phyloP scores from a whole-genome alignment of 2,797 vertebrate genomes.

The Etheostoma perlongum region DNA sequence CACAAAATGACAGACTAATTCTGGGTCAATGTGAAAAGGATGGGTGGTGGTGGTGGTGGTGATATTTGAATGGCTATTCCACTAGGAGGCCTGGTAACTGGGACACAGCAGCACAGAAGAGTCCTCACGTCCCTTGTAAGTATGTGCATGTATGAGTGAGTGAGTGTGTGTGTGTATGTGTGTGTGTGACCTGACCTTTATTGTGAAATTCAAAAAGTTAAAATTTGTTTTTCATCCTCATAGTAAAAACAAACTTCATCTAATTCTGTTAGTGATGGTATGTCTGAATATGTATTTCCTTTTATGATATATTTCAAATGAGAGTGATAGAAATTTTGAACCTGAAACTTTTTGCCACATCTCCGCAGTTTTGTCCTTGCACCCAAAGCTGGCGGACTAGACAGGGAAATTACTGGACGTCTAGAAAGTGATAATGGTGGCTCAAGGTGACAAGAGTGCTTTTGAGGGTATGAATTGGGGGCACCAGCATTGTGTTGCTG shows the following conservation, averaged over 20 bases:
- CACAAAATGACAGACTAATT: conserved; percentile 70
- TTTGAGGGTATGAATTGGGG: conserved; percentile 34
- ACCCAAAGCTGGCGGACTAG: not conserved
- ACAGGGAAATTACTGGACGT: conserved; percentile 14
- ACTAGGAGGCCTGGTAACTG: conserved; percentile 63
- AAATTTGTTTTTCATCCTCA: not conserved
- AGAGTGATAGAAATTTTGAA: conserved; percentile 30
- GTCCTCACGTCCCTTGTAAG: conserved; percentile 29
- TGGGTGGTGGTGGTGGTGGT: conserved; percentile 30
- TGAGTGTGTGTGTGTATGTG: no score
- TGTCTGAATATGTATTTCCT: conserved; percentile 13
- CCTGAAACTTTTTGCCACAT: conserved; percentile 24
- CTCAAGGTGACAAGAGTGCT: conserved; percentile 48
- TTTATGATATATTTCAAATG: conserved; percentile 21
- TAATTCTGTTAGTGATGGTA: not conserved
- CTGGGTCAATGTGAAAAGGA: conserved; percentile 80
- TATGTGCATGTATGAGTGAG: not conserved
- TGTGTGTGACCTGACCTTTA: conserved; percentile 24
- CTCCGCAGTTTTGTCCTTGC: conserved; percentile 23
- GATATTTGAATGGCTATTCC: conserved; percentile 62
- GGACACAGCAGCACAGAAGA: conserved; percentile 64
- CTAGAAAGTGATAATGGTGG: conserved; percentile 23
- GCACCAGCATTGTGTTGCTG: conserved; percentile 9
- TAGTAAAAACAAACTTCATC: not conserved
- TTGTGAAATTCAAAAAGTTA: conserved; percentile 19